Evolutionary conservation across 2,888 invertebrate species (phyloP), one percentile per base, ranked within the genome.

Genomic region (Pollenia amentaria): DNA sequence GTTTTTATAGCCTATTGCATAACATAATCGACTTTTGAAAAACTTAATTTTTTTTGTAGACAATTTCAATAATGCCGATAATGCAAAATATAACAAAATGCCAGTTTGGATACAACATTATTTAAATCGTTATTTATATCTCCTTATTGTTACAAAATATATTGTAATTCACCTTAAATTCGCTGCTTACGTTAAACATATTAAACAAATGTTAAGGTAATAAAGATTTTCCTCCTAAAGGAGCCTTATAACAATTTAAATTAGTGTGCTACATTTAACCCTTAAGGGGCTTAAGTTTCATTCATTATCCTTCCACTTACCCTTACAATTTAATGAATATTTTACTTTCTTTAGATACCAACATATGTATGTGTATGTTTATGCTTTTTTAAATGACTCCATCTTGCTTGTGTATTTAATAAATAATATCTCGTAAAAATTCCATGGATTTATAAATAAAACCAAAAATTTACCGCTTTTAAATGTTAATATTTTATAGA

Each of bases 401-500:
- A 3, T 38, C 14, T 38, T 57, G 11, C 18, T 18, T 18, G 18
- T 14, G 14, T 53, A 53, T 18, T 55, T 55, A 55, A 21, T 18
- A 18, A 55, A 21, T 55, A 21, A 55, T 55, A 10, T 21, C 55
- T 4, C 11, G n/a, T n/a, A 57, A 8, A 42, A 57, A 44, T 46
- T 46, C 57, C 11, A 72, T 21, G 55, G 44, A 14, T 57, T 42
- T 18, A 53, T n/a, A 3, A 51, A 14, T 9, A 40, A 60, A 21
- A 53, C 10, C 21, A 3, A 16, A 81, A 69, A 42, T 72, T 82
- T 67, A 12, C 42, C 60, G 51, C 21, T 18, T 65, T 48, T 60
- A 67, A 21, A 11, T 48, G 48, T 85, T 73, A 73, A 82, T 78
- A 78, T 78, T 85, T 85, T 42, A 85, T 69, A 85, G 62, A 78